Evolutionary conservation across 1,140 invertebrate species (phyloP).

Genomic region (Pantala flavescens): DNA sequence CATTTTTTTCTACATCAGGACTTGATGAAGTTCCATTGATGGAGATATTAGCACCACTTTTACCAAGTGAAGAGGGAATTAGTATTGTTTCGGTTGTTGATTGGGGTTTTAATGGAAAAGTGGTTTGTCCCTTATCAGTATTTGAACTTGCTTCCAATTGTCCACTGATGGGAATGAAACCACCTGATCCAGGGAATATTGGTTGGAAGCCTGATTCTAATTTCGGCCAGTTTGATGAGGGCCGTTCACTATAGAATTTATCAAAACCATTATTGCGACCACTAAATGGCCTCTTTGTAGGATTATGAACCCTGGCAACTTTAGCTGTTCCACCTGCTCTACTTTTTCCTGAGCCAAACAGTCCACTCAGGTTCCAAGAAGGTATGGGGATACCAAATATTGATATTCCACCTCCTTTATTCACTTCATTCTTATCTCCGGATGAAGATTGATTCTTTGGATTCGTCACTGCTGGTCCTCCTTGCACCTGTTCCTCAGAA

Average conservation of each 20-base stretch:
- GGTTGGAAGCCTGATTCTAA: not conserved
- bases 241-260: not conserved
- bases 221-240: not conserved
- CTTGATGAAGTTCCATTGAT: not conserved
- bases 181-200: not conserved
- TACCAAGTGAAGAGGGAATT: not conserved
- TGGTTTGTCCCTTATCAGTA: not conserved
- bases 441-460: constrained; percentile 32
- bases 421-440: constrained; percentile 26
- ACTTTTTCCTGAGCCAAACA: constrained; percentile 40
- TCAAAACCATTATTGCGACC: not conserved
- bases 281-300: not conserved
- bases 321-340: constrained; percentile 1
- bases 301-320: not conserved
- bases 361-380: constrained; percentile 52
- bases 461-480: constrained; percentile 52
- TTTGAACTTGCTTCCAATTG: not conserved
- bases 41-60: not conserved
- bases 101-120: not conserved
- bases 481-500: constrained; percentile 36
- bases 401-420: constrained; percentile 50
- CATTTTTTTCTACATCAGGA: not conserved
- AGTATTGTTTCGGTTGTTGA: not conserved
- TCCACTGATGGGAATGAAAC: not conserved
- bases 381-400: constrained; percentile 75